Conservation (phyloP, 2,113 vertebrate genomes). For the Crotalus horridus region DNA sequence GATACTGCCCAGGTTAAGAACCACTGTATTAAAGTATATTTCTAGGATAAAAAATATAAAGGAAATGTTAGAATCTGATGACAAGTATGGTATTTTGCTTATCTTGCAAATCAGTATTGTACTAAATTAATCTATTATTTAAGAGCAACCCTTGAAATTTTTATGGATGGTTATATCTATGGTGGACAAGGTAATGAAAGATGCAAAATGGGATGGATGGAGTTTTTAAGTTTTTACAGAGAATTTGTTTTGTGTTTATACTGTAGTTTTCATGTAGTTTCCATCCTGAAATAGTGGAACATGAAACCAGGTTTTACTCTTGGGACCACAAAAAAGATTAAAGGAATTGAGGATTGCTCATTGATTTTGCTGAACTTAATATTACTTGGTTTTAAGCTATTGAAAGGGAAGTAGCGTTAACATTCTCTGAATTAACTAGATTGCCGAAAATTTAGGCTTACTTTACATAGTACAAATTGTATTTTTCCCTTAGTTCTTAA, state of each 20-base stretch:
- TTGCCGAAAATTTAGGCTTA: not conserved
- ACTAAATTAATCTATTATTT: not conserved
- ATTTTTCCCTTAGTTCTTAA: not conserved
- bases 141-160: not conserved
- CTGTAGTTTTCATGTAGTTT: not conserved
- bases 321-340: not conserved
- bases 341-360: not conserved
- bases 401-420: not conserved
- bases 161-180: not conserved
- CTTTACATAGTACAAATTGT: not conserved
- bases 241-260: not conserved
- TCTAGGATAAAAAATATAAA: constrained; percentile 1
- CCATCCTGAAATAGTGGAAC: not conserved
- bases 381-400: not conserved
- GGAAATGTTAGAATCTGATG: not conserved
- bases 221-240: not conserved
- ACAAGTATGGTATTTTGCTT: not conserved
- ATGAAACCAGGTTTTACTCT: not conserved
- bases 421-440: not conserved
- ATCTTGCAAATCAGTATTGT: not conserved
- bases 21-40: not conserved
- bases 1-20: no score
- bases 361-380: not conserved
- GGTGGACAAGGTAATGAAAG: not conserved
- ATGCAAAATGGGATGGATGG: not conserved